Percentiles rank a stretch among this genome's conserved stretches.
Evolutionary conservation across 2,888 invertebrate genomes (phyloP).

Genomic region (Agrilus cyanescens): DNA sequence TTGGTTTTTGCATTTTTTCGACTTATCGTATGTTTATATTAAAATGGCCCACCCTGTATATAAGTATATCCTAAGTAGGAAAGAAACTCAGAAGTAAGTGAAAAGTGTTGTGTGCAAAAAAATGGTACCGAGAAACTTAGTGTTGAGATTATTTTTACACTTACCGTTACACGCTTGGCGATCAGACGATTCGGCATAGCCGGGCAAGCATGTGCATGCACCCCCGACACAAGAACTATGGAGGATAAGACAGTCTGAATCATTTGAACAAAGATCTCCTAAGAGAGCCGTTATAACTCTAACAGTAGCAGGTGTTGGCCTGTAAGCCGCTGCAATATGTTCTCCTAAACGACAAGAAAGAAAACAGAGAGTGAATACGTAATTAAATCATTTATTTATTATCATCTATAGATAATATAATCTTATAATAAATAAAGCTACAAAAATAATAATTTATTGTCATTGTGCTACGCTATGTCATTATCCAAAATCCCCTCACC

Average conservation of each 20-base stretch:
- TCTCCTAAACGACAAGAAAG: background rate
- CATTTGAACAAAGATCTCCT: conserved; percentile 64
- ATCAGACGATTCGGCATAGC: conserved; percentile 51
- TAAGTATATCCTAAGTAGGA: too few relatives aligned
- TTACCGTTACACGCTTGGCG: conserved; percentile 50
- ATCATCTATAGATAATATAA: background rate
- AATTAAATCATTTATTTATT: background rate
- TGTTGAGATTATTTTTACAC: conserved; percentile 9
- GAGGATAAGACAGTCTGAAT: conserved; percentile 54
- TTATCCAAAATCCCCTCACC: conserved; percentile 24
- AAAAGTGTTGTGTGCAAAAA: too few relatives aligned
- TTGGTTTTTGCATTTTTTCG: too few relatives aligned
- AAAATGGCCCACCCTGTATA: too few relatives aligned
- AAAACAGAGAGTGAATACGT: background rate
- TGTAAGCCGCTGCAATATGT: conserved; percentile 37
- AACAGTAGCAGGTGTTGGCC: conserved; percentile 52
- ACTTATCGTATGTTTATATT: too few relatives aligned
- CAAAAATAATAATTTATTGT: conserved; percentile 3
- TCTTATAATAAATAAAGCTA: background rate
- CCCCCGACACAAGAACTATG: conserved; percentile 63
- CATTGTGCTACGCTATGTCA: too few relatives aligned
- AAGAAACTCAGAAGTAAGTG: too few relatives aligned
- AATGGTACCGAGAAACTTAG: too few relatives aligned
- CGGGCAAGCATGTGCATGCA: conserved; percentile 62
- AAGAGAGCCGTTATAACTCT: conserved; percentile 54